phyloP scores from a whole-genome alignment of 2,888 invertebrate genomes.

The Noctua fimbriata region DNA sequence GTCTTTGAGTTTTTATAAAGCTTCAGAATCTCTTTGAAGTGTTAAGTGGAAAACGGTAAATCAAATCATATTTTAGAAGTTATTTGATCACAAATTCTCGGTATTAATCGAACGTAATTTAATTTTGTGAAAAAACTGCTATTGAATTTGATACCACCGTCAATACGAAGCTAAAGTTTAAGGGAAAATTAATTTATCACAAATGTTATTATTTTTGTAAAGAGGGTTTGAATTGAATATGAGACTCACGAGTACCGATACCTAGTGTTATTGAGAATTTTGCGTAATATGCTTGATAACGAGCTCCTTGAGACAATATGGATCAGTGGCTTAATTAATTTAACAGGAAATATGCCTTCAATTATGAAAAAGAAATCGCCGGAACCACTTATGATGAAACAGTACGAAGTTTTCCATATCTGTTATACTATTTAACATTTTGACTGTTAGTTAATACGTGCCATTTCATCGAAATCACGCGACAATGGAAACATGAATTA shows the following conservation, averaged over 20 bases:
- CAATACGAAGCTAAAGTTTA: not conserved
- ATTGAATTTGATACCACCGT: slow-evolving; percentile 2
- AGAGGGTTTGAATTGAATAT: not conserved
- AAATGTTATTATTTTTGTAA: not conserved
- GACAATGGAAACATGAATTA: slow-evolving; percentile 17
- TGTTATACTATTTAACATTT: not conserved
- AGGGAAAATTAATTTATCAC: not conserved
- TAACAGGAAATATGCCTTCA: not conserved
- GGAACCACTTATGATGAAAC: not conserved
- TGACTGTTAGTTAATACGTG: not conserved
- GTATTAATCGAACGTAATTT: not conserved
- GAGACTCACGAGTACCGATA: too few species aligned
- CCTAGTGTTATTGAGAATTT: not conserved
- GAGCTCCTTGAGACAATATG: too few species aligned
- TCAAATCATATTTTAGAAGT: not conserved
- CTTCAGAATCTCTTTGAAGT: not conserved
- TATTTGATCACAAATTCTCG: slow-evolving; percentile 13
- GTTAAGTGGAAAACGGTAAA: not conserved
- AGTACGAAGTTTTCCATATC: not conserved
- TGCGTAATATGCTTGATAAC: not conserved
- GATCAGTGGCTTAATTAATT: not conserved
- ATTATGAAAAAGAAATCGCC: not conserved
- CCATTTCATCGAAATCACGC: not conserved
- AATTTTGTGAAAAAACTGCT: not conserved
- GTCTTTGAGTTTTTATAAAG: not conserved